Base-by-base conservation (phyloP, 1,140 invertebrate genomes). In the Calycopis cecrops region DNA sequence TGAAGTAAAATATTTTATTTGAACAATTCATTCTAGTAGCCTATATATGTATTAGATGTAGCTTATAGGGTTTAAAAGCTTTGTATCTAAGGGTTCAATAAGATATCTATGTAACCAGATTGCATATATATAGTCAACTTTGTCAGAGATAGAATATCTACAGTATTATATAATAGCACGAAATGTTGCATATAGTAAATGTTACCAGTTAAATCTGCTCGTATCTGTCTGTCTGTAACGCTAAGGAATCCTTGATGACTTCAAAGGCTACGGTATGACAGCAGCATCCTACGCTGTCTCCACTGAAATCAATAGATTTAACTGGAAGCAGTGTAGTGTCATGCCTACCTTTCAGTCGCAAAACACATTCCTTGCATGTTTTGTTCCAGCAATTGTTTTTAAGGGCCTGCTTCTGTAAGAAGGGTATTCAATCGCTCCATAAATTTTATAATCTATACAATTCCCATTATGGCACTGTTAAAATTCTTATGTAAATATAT, bases 401-500 rank as follows among this genome's bases (percentile, higher is more conserved):
- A 67, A 75, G 63, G 70, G 65, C 76, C 83, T 76, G 71, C 75
- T 82, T 79, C 40, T 58, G 50, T 60, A 60, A 60, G 59, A 50
- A 56, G 65, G 60, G 47, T 60, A 72, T 72, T 70, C 69, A 59
- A 71, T 79, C 73, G 71, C 75, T 80, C 73, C 71, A 65, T 57
- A 64, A 74, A 72, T 69, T 58, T 59, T 74, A 75, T 64, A 65
- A 37, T 57, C 71, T 80, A 65, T 79, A 73, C 72, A 70, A 72
- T 77, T 75, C 74, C 75, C 69, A 73, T 68, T 80, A 82, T 80
- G 70, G 79, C 79, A 85, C 81, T 85, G 83, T 87, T 87, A 77
- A 80, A 84, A 76, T 85, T 82, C 76, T 85, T 87, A 80, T 85
- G 81, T 87, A 87, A 87, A 87, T 87, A 87, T 87, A 85, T 85